Evolutionary conservation across 2,113 vertebrate species (phyloP).

Genomic region (Bubalus kerabau): DNA sequence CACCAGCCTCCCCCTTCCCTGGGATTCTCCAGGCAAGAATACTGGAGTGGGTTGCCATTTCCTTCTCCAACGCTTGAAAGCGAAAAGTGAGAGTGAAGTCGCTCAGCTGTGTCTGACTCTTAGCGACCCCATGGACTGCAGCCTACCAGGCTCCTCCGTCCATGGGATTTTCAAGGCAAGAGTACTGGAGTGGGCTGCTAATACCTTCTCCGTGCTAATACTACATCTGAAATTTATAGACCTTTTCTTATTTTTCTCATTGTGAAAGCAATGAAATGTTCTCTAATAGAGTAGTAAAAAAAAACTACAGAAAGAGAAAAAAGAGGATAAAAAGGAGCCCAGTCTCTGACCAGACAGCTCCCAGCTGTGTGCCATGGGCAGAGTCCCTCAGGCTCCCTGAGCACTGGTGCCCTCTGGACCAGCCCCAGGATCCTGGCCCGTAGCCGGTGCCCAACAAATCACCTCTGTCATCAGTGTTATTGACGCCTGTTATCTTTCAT

Average conservation of each 20-base stretch:
- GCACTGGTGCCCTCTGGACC: background rate
- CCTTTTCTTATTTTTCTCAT: background rate
- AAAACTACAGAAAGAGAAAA: background rate
- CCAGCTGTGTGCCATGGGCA: rapidly evolving
- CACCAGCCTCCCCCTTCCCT: background rate
- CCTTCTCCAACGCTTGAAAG: background rate
- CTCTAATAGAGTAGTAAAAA: background rate
- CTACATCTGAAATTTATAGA: background rate
- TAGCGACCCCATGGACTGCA: too few species aligned
- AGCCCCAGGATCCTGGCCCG: background rate
- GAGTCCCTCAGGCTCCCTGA: background rate
- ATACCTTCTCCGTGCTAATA: background rate
- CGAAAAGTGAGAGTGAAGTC: background rate
- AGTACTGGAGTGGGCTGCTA: background rate
- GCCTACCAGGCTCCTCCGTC: too few species aligned
- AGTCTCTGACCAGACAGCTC: background rate
- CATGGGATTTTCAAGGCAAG: too few species aligned
- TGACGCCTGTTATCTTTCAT: background rate
- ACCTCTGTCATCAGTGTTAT: rapidly evolving
- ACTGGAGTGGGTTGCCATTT: background rate
- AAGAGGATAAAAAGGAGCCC: background rate
- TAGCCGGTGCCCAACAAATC: background rate
- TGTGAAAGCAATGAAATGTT: background rate
- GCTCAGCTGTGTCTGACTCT: background rate
- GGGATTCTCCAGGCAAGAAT: background rate